Conservation (phyloP, 1,140 invertebrate genomes). For the Anastatus disparis region DNA sequence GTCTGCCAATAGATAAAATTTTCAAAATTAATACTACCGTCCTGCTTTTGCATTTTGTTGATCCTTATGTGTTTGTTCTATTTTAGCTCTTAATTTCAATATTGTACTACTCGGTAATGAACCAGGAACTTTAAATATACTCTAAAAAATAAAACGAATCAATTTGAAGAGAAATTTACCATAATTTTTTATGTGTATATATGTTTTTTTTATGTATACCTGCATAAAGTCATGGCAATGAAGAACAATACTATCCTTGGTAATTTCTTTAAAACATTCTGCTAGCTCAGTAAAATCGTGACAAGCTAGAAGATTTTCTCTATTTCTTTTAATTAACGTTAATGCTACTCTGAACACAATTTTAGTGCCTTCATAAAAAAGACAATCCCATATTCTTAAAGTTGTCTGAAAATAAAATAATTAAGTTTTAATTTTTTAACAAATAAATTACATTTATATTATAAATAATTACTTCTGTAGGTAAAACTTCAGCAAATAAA, state of each 20-base stretch:
- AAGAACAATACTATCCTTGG: conserved; percentile 76
- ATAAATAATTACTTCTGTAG: conserved; percentile 76
- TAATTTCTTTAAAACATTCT: conserved; percentile 82
- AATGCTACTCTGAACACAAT: conserved; percentile 87
- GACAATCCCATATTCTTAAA: conserved; percentile 92
- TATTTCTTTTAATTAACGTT: conserved; percentile 81
- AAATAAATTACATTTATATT: background rate
- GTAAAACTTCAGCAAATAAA: conserved; percentile 89
- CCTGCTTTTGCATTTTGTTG: conserved; percentile 54
- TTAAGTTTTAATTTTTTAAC: conserved; percentile 22
- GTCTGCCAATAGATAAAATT: conserved; percentile 37
- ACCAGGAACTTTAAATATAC: conserved; percentile 82
- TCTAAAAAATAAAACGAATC: conserved; percentile 67
- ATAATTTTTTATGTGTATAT: too few relatives aligned
- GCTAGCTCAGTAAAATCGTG: conserved; percentile 80
- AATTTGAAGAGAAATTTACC: too few relatives aligned
- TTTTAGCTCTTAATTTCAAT: conserved; percentile 71
- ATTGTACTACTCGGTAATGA: conserved; percentile 76
- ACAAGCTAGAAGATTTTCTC: conserved; percentile 76
- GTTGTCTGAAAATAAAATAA: conserved; percentile 75
- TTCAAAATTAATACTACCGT: conserved; percentile 55
- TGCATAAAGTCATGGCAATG: conserved; percentile 88
- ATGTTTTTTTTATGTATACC: conserved; percentile 66
- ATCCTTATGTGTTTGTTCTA: conserved; percentile 67
- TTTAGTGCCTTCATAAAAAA: conserved; percentile 94